phyloP scores from a whole-genome alignment of 2,113 vertebrate genomes.

The Oryctolagus cuniculus region DNA sequence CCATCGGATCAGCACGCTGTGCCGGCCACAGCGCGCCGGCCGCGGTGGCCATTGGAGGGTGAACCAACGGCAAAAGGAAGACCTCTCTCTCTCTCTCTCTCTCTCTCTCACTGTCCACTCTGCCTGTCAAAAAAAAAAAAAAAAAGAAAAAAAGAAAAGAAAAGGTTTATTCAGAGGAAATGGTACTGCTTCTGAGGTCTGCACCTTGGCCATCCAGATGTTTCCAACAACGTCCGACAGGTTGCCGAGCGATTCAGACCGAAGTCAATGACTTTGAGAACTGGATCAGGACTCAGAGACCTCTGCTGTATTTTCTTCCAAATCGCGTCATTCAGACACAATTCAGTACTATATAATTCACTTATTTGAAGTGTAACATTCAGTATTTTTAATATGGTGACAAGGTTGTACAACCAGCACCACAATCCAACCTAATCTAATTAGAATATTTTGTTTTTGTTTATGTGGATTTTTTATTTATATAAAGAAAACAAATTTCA shows the following conservation, averaged over 20 bases:
- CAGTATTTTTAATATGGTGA: background rate
- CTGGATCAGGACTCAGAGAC: background rate
- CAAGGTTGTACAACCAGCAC: background rate
- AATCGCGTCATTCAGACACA: background rate
- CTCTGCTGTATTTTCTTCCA: background rate
- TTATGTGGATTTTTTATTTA: no score
- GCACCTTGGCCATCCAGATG: background rate
- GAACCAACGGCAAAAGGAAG: no score
- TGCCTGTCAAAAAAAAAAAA: no score
- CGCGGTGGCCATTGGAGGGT: no score
- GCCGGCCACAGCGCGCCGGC: no score
- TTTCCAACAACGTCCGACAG: background rate
- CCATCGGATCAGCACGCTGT: no score
- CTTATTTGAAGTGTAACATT: background rate
- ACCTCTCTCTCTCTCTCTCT: no score
- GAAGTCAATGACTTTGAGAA: background rate
- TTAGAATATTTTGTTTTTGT: background rate
- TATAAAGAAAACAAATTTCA: no score
- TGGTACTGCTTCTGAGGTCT: background rate
- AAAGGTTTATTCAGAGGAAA: background rate
- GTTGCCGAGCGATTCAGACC: background rate
- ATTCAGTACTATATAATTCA: background rate
- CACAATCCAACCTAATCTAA: background rate
- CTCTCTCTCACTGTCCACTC: no score
- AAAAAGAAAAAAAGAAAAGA: no score